Evolutionary conservation across 2,113 vertebrate species (phyloP), one percentile per base, ranked within the genome.

Genomic region (Spheniscus mendiculus): DNA sequence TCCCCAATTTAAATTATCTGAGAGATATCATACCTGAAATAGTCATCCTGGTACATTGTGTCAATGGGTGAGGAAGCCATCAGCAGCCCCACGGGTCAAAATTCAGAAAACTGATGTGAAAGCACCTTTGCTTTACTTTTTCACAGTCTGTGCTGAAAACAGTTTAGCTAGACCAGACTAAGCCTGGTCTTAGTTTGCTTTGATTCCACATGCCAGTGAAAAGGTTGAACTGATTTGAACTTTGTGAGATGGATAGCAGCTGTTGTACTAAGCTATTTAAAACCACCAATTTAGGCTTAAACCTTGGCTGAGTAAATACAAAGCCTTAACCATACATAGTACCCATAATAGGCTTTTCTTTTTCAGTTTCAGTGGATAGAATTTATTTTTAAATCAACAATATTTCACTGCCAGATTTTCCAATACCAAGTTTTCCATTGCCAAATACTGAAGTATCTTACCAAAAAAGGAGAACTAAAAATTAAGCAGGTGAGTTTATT

Each of bases 211-310:
- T 52, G 69, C 26, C 49, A 66, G 38, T 42, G 47, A 84, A 96
- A 91, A 95, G 11, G 45, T 44, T 93, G 95, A 94, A 94, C 86
- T 83, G 86, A 70, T 89, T 58, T 96, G 91, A 96, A 94, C 61
- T 87, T 89, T 61, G 47, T 82, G 80, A 89, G 69, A 66, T 27
- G 65, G 65, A 82, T 34, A 81, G 63, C 93, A 91, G 83, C 69
- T 93, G 76, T 66, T 90, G 62, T 55, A 82, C 70, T 90, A 93
- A 96, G 82, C 90, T 90, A 71, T 87, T 95, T 94, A 70, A 95
- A 84, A 67, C 65, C 65, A 90, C 79, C 53, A 88, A 79, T 96
- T 94, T 72, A 83, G 70, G 38, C 58, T 87, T 93, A 92, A 95
- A 94, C 61, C 15, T 50, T 71, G 42, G 40, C 63, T 90, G 50